Evolutionary conservation across 2,888 invertebrate genomes (phyloP).

Genomic region (Poecilobothrus nobilitatus): DNA sequence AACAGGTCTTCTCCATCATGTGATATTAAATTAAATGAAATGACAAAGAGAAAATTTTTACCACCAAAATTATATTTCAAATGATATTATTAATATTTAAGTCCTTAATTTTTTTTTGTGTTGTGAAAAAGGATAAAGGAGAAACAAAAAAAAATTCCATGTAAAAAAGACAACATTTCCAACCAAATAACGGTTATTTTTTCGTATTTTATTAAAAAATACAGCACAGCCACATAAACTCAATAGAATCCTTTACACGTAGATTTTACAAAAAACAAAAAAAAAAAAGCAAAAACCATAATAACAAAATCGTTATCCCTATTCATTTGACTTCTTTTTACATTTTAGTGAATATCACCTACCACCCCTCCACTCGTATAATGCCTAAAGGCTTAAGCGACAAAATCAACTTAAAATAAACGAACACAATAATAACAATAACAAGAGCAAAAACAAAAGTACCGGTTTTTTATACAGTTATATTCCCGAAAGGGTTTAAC

Average conservation of each 20-base stretch:
- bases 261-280: no score
- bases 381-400: not conserved
- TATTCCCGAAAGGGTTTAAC: conserved; percentile 11
- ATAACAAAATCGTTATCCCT: no score
- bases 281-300: no score
- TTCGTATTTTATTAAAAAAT: no score
- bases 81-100: conserved; percentile 3
- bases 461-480: not conserved
- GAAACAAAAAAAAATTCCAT: not conserved
- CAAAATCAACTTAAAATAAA: not conserved
- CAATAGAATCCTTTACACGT: no score
- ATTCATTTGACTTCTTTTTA: no score
- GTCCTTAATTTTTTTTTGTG: not conserved
- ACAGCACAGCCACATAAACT: no score
- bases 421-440: not conserved
- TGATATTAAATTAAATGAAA: not conserved
- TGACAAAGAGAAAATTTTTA: not conserved
- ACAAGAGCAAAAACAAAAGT: not conserved
- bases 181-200: no score
- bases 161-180: no score
- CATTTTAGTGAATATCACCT: not conserved
- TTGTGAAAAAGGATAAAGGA: not conserved
- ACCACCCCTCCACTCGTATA: not conserved
- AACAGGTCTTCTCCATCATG: no score
- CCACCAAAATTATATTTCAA: not conserved